Percentiles rank a stretch among this genome's conserved stretches.
Conservation (phyloP, 2,888 invertebrate genomes). For the Timandra comae region DNA sequence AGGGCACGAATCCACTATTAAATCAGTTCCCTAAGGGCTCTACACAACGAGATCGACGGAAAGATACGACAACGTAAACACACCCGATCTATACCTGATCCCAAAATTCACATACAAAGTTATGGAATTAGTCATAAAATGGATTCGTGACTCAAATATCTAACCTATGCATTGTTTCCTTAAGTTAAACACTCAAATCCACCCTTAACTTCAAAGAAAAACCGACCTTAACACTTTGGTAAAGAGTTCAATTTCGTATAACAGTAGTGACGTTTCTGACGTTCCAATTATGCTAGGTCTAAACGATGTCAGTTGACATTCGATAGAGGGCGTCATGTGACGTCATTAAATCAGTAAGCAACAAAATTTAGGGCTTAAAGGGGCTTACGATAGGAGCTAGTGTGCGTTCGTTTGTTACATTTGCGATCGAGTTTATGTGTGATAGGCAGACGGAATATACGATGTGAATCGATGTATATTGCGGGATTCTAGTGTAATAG, state of each 20-base stretch:
- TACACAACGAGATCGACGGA: conserved; percentile 42
- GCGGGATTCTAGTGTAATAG: too few relatives aligned
- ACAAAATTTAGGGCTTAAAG: conserved; percentile 65
- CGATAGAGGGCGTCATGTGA: conserved; percentile 72
- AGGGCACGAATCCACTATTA: conserved; percentile 42
- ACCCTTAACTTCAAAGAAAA: too few relatives aligned
- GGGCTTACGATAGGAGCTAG: conserved; percentile 44
- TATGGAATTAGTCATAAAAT: conserved; percentile 78
- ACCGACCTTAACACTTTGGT: accelerated
- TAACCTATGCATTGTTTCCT: conserved; percentile 56
- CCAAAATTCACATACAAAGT: conserved; percentile 75
- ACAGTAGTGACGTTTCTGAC: conserved; percentile 7
- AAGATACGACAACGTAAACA: conserved; percentile 66
- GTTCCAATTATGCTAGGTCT: conserved; percentile 19
- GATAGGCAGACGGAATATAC: conserved; percentile 17
- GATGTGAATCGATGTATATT: conserved; percentile 6
- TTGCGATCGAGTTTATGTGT: conserved; percentile 27
- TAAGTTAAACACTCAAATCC: conserved; percentile 20
- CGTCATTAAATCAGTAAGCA: conserved; percentile 74
- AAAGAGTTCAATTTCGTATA: conserved; percentile 15
- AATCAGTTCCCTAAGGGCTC: conserved; percentile 56
- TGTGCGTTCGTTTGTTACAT: conserved; percentile 28
- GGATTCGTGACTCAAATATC: conserved; percentile 76
- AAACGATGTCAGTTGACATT: conserved; percentile 70
- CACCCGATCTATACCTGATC: conserved; percentile 59